Evolutionary conservation across 2,888 invertebrate species (phyloP), one percentile per base, ranked within the genome.

Genomic region (Crossocerus cetratus): DNA sequence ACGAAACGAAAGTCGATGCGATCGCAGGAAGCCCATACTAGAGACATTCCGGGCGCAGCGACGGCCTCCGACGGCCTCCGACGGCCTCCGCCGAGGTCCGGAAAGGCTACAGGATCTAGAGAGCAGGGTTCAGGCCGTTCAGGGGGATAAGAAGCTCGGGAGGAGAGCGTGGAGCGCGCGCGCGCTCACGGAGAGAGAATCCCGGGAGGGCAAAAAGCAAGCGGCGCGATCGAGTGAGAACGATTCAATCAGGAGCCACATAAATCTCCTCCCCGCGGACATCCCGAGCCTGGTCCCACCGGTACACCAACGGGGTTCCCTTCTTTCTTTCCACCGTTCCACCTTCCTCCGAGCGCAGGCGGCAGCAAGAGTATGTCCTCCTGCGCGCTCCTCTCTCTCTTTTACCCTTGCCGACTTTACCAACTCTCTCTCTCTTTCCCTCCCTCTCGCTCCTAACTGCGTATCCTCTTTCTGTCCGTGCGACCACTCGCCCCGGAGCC

Each of bases 231-330:
- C 89, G 89, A 89, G 90, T 89, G 90, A 90, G 90, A 90, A 90
- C 90, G 90, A 89, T 90, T 89, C 90, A 90, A 90, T 90, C 90
- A 90, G 90, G 89, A 89, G 89, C 87, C 88, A 89, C 90, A 90
- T 90, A 89, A 90, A 90, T 90, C 90, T 89, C 88, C 87, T 88
- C 86, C 87, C 86, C 85, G 88, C 85, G 87, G 89, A 89, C 90
- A 88, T 88, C 86, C 86, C 85, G 85, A 81, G 77, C 81, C 80
- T 54, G 75, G 72, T 70, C 74, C 74, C 74, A 65, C 72, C 69
- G 74, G 77, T 14, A 16, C 78, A 78, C 72, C 81, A 71, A 72
- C 65, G 68, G 67, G 74, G 69, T 69, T 72, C 69, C 78, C 80
- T 80, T 65, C 77, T 80, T 74, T 80, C 78, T 85, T 81, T 82